These are phyloP conservation scores for Gonatopus flavifemur DNA, from an alignment of 1,140 invertebrate species.

Conservation along the genomic window DNA sequence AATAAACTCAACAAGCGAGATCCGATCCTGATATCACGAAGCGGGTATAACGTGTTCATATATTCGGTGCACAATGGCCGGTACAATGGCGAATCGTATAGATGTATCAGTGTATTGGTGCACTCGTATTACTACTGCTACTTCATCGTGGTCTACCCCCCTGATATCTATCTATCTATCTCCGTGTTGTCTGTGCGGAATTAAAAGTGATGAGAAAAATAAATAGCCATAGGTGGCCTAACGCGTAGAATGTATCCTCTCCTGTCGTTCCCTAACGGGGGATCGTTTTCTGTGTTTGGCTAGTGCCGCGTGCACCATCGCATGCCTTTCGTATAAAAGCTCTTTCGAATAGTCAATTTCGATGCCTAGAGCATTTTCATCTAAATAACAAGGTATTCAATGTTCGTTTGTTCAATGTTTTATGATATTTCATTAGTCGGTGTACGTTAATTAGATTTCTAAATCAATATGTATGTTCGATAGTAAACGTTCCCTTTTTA, in stretches of 20 bases:
- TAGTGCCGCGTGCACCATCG: slow-evolving; percentile 1
- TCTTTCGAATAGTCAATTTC: too few relatives aligned
- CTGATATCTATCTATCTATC: slow-evolving; percentile 51
- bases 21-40: slow-evolving; percentile 44
- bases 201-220: slow-evolving; percentile 54
- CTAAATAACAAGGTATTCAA: too few relatives aligned
- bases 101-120: slow-evolving; percentile 18
- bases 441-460: too few relatives aligned
- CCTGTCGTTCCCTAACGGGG: too few relatives aligned
- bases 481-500: too few relatives aligned
- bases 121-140: slow-evolving; percentile 8
- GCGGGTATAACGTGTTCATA: slow-evolving; percentile 29
- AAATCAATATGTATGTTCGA: too few relatives aligned
- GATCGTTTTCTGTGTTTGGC: too few relatives aligned
- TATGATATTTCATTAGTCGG: too few relatives aligned
- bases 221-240: slow-evolving; percentile 39
- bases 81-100: slow-evolving; percentile 28
- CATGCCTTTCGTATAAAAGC: too few relatives aligned
- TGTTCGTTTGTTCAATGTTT: too few relatives aligned
- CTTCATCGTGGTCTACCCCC: slow-evolving; percentile 4
- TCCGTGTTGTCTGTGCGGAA: slow-evolving; percentile 48
- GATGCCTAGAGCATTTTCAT: too few relatives aligned
- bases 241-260: too few relatives aligned
- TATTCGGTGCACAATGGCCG: slow-evolving; percentile 28
- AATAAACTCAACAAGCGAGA: slow-evolving; percentile 51